Evolutionary conservation across 2,888 invertebrate species (phyloP).

Genomic region (Caenorhabditis sp.): DNA sequence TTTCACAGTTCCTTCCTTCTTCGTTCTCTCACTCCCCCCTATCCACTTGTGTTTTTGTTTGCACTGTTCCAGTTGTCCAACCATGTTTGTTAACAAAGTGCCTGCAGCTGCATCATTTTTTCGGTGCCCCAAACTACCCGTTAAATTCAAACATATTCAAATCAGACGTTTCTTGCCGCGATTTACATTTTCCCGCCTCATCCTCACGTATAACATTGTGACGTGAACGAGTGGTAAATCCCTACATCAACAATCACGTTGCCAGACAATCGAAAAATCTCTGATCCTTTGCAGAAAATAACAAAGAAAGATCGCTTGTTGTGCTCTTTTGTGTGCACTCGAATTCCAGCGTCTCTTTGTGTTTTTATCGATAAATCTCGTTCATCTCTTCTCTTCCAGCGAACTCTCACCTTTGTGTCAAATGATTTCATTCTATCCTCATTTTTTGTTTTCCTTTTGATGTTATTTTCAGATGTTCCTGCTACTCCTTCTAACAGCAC

Average conservation of each 20-base stretch:
- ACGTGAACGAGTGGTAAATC: conserved; percentile 30
- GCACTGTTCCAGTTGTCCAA: conserved; percentile 66
- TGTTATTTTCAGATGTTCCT: conserved; percentile 58
- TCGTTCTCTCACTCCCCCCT: not conserved
- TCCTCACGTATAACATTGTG: conserved; percentile 43
- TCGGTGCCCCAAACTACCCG: conserved; percentile 10
- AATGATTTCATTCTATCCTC: not conserved
- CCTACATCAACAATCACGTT: conserved; percentile 26
- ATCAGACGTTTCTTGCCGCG: conserved; percentile 44
- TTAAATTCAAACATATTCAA: conserved; percentile 64
- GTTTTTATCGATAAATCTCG: conserved; percentile 7
- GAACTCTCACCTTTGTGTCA: conserved; percentile 30
- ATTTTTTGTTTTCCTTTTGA: conserved; percentile 21
- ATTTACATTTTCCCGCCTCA: conserved; percentile 6
- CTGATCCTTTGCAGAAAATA: conserved; percentile 22
- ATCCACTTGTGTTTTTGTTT: conserved; percentile 60
- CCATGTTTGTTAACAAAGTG: conserved; percentile 61
- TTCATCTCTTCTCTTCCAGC: not conserved
- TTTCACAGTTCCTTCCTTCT: conserved; percentile 47
- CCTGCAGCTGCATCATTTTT: not conserved
- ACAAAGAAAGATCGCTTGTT: conserved; percentile 48
- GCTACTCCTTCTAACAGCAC: conserved; percentile 45
- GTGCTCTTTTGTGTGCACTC: conserved; percentile 38
- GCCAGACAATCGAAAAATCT: conserved; percentile 30
- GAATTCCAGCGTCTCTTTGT: conserved; percentile 26